Conservation (phyloP, 1,140 invertebrate genomes). For the Bombus fervidus region DNA sequence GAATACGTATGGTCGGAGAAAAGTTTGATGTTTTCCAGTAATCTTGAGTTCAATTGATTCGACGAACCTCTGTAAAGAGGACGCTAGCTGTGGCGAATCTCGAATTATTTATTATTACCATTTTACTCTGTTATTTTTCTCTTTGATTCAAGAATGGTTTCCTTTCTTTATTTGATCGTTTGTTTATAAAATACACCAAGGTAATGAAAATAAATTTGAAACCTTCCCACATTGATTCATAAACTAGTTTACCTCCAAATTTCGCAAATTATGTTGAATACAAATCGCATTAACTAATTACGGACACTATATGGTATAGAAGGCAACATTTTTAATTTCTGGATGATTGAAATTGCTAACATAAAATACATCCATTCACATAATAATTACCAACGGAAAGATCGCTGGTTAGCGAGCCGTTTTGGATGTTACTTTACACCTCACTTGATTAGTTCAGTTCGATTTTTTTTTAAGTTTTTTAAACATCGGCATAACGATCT, state of each 20-base stretch:
- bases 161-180: not conserved
- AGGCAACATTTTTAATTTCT: not conserved
- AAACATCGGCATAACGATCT: no score
- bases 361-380: not conserved
- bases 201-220: not conserved
- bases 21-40: not conserved
- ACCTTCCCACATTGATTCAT: not conserved
- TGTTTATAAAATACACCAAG: not conserved
- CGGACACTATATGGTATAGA: not conserved
- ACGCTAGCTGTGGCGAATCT: not conserved
- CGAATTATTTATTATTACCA: not conserved
- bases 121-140: not conserved
- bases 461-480: not conserved
- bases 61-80: no score
- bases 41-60: not conserved
- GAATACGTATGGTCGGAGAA: not conserved
- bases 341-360: not conserved
- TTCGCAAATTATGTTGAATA: not conserved
- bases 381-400: constrained; percentile 6
- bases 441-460: not conserved
- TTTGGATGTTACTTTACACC: no score
- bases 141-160: no score
- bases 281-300: not conserved
- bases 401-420: no score
- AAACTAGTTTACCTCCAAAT: not conserved